These are phyloP conservation scores for Lynx canadensis DNA, from an alignment of 2,113 vertebrate genomes.

Conservation along the genomic window DNA sequence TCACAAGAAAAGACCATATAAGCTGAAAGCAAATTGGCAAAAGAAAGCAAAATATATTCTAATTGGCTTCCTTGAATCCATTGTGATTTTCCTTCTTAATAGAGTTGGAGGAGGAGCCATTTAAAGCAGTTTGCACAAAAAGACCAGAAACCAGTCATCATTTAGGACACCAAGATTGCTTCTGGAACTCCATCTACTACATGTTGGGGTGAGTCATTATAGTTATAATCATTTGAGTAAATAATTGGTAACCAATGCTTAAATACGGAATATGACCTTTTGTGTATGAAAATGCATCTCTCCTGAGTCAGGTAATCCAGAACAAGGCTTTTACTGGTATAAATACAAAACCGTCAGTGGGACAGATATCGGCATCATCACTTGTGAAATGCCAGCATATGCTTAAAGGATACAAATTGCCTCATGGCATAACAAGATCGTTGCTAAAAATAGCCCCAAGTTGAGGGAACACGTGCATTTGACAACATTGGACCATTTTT, in stretches of 20 bases:
- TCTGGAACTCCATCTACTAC: background rate
- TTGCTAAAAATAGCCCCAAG: background rate
- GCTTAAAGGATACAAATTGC: background rate
- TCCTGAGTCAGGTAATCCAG: background rate
- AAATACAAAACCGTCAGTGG: background rate
- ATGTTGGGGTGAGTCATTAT: background rate
- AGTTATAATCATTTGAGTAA: background rate
- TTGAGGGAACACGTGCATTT: background rate
- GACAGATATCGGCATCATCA: background rate
- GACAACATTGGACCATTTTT: background rate
- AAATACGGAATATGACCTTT: background rate
- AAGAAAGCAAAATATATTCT: constrained; percentile 40
- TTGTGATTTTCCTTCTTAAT: constrained; percentile 44
- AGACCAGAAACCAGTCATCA: background rate
- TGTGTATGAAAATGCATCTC: background rate
- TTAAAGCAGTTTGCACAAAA: constrained; percentile 44
- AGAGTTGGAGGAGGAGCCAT: background rate
- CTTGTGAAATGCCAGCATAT: background rate
- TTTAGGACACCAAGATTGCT: background rate
- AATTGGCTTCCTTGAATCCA: constrained; percentile 57
- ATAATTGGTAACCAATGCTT: background rate
- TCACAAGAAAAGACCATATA: constrained; percentile 66
- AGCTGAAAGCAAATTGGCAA: constrained; percentile 65
- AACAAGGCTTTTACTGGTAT: background rate
- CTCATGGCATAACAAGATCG: background rate